Evolutionary conservation across 2,113 vertebrate genomes (phyloP), one percentile per base, ranked within the genome.

Genomic region (Vulpes vulpes): DNA sequence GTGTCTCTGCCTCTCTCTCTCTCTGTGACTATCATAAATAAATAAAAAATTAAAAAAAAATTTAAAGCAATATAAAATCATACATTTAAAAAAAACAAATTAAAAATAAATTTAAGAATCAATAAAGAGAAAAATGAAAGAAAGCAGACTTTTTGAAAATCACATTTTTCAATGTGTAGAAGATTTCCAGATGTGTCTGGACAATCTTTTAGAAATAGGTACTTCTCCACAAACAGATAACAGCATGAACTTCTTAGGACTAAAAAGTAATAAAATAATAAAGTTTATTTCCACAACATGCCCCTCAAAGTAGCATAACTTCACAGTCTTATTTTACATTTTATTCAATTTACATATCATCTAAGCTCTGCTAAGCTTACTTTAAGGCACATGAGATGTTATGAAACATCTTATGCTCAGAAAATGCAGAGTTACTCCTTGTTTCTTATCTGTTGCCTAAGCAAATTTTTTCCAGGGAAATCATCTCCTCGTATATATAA

Each of bases 71-170:
- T n/a, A n/a, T n/a, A n/a, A n/a, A n/a, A n/a, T n/a, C n/a, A n/a
- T n/a, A n/a, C n/a, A n/a, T n/a, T n/a, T n/a, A n/a, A n/a, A n/a
- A n/a, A n/a, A n/a, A 73, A 38, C 8, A 65, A 71, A 9, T 53
- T 53, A 71, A 65, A 94, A 82, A 83, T 81, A 71, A 95, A 59
- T 84, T 92, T 62, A 30, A 83, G 84, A 92, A 89, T 30, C 11
- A 59, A 64, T 73, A 84, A 19, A 49, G 9, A 91, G 73, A 85
- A 85, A 49, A 89, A 80, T 86, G 49, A 73, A 71, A 76, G 14
- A 49, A 79, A 71, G 15, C 16, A 85, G 55, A 73, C 30, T n/a
- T 19, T 71, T 53, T 82, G 25, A 67, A 93, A 74, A 64, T 81
- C 20, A 60, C 3, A 22, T 86, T 88, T 89, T 85, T 43, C 32